A percentile compares a stretch with the other conserved stretches of the same genome.
These are phyloP conservation scores for Terebella lapidaria DNA, from an alignment of 2,888 invertebrate genomes.

Conservation along the genomic window DNA sequence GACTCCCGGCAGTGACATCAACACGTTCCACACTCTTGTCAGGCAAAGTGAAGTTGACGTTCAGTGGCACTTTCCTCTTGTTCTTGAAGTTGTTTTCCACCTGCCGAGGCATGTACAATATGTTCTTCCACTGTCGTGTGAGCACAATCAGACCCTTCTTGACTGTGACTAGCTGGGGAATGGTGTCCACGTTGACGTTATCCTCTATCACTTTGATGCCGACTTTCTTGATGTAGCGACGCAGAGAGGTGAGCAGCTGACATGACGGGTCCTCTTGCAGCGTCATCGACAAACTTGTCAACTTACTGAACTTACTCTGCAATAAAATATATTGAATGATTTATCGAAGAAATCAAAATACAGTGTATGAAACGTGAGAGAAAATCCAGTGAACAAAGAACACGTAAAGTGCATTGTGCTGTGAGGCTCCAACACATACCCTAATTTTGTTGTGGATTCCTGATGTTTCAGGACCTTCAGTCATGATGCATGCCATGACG, in stretches of 20 bases:
- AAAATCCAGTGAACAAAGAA: too few species aligned
- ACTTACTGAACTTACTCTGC: conserved; percentile 83
- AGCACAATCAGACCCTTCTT: conserved; percentile 92
- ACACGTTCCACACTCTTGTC: conserved; percentile 30
- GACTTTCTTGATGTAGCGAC: conserved; percentile 59
- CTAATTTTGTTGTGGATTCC: conserved; percentile 65
- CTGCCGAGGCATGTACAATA: conserved; percentile 81
- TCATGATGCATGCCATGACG: conserved; percentile 90
- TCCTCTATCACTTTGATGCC: conserved; percentile 72
- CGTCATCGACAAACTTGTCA: conserved; percentile 75
- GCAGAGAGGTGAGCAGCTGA: conserved; percentile 82
- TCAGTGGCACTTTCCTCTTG: conserved; percentile 64
- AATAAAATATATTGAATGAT: too few species aligned
- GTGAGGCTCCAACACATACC: too few species aligned
- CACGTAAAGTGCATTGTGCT: too few species aligned
- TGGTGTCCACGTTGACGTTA: conserved; percentile 74
- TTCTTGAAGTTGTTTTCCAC: conserved; percentile 75
- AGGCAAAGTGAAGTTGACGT: conserved; percentile 77
- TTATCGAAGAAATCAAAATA: not conserved
- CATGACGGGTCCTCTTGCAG: conserved; percentile 87
- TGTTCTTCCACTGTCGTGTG: conserved; percentile 94
- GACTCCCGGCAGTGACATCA: not conserved
- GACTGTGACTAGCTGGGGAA: conserved; percentile 81
- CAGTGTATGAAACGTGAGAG: not conserved
- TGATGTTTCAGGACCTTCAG: conserved; percentile 80